Evolutionary conservation across 2,113 vertebrate species (phyloP), one percentile per base, ranked within the genome.

Genomic region (Petaurus breviceps): DNA sequence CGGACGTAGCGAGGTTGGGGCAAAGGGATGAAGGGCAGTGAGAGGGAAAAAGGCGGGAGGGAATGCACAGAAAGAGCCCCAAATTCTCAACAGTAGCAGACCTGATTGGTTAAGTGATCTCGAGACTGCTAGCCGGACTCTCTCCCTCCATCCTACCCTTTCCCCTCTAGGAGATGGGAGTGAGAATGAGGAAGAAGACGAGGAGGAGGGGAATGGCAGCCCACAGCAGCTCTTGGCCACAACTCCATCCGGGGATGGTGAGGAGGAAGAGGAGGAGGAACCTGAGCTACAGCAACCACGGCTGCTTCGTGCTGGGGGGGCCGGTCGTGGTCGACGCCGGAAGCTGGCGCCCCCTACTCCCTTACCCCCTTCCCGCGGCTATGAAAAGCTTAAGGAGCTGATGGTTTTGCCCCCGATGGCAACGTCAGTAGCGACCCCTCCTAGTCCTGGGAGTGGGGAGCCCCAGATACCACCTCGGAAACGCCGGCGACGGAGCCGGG

Each of bases 361-460:
- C 0, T 68, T 0, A 8, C 37, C 23, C 93, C n/a, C 0, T 61
- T 9, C 8, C 11, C 90, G 0, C 2, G 97, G 94, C 61, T 96
- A 96, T 55, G 96, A 97, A 49, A 98, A 97, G 23, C 57, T 98
- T 93, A 96, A 97, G 89, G 97, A 97, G 96, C 96, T 98, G 28
- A 91, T 98, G 98, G 97, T 96, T 49, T 14, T 97, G 96, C 97
- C 97, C 0, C 92, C 97, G 0, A 68, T 96, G 96, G 46, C 95
- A 26, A n/a, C 97, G 0, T 92, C 97, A 28, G 92, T 98, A 77
- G 93, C 97, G 68, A 96, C 96, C 31, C 94, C 97, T 0, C 96
- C 95, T 37, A 95, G 96, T 0, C 96, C 97, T 0, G 96, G 97
- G 57, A 95, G 96, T 4, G 97, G 95, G 1, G 96, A 97, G 10